These are phyloP conservation scores for Porites lutea DNA, from an alignment of 64 coral and sea anemone species.

Conservation along the genomic window DNA sequence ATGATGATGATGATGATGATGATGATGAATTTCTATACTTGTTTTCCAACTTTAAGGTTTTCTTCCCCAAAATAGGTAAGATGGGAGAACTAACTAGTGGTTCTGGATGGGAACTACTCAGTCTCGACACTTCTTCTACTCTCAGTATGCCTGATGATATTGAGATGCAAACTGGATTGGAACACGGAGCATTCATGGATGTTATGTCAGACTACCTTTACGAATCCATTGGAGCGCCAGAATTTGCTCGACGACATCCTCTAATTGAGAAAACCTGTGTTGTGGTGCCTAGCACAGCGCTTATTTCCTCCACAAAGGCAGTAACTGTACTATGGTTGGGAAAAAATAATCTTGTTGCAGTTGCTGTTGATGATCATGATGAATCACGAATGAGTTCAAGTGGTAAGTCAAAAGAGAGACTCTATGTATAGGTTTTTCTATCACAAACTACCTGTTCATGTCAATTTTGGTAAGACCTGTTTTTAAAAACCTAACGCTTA, in stretches of 20 bases:
- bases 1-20: no score
- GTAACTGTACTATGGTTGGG: slow-evolving; percentile 68
- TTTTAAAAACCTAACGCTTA: no score
- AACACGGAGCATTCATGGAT: slow-evolving; percentile 13
- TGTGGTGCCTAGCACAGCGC: slow-evolving; percentile 68
- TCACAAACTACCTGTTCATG: neutral
- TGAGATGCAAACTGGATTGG: neutral
- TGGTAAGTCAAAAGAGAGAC: neutral
- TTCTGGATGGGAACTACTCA: slow-evolving; percentile 66
- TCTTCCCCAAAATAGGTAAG: slow-evolving; percentile 47
- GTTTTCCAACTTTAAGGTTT: slow-evolving; percentile 9
- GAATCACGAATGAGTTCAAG: slow-evolving; percentile 63
- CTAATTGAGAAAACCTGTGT: slow-evolving; percentile 59
- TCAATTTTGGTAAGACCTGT: no score
- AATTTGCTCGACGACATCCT: slow-evolving; percentile 55
- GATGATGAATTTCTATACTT: neutral
- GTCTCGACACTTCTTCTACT: neutral
- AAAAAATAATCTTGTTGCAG: slow-evolving; percentile 51
- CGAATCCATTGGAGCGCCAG: slow-evolving; percentile 63
- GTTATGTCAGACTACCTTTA: slow-evolving; percentile 53
- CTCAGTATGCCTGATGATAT: neutral
- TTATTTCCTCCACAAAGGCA: slow-evolving; percentile 74
- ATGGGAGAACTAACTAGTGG: slow-evolving; percentile 52
- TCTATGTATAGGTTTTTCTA: no score
- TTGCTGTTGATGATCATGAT: slow-evolving; percentile 65